Evolutionary conservation across 2,888 invertebrate genomes (phyloP).

Genomic region (Machimus rusticus): DNA sequence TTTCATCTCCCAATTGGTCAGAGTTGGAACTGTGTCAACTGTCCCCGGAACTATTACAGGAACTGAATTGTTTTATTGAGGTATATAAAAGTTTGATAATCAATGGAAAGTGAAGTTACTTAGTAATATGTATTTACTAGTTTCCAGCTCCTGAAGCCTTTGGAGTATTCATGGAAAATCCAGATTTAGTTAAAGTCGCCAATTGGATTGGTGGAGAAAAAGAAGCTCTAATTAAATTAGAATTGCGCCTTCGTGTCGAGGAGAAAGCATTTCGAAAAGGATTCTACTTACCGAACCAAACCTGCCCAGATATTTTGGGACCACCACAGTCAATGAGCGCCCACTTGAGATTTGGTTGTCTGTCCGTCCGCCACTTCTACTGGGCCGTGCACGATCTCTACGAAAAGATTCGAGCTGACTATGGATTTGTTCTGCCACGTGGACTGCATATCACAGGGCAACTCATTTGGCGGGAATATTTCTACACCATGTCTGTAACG

Average conservation of each 20-base stretch:
- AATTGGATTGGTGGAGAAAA: conserved; percentile 75
- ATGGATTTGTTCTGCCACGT: conserved; percentile 51
- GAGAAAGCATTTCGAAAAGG: conserved; percentile 66
- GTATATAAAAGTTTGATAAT: not conserved
- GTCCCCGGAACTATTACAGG: not conserved
- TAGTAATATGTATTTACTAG: conserved; percentile 51
- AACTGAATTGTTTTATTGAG: not conserved
- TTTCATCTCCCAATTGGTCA: conserved; percentile 61
- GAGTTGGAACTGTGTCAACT: conserved; percentile 52
- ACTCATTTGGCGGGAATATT: conserved; percentile 79
- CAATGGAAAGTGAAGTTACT: not conserved
- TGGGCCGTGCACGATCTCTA: conserved; percentile 75
- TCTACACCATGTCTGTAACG: conserved; percentile 80
- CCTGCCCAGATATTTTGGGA: conserved; percentile 72
- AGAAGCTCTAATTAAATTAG: conserved; percentile 67
- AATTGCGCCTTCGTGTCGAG: conserved; percentile 67
- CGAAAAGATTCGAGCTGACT: conserved; percentile 61
- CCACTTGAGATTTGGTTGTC: conserved; percentile 74
- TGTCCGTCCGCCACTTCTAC: conserved; percentile 76
- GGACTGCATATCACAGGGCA: conserved; percentile 67
- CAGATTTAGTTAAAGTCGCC: conserved; percentile 56
- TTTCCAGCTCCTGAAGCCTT: conserved; percentile 68
- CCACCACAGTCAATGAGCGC: conserved; percentile 75
- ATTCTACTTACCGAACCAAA: conserved; percentile 73
- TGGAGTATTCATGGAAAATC: conserved; percentile 65